phyloP scores from a whole-genome alignment of 2,797 vertebrate species.

The Euphonia xanthogaster region DNA sequence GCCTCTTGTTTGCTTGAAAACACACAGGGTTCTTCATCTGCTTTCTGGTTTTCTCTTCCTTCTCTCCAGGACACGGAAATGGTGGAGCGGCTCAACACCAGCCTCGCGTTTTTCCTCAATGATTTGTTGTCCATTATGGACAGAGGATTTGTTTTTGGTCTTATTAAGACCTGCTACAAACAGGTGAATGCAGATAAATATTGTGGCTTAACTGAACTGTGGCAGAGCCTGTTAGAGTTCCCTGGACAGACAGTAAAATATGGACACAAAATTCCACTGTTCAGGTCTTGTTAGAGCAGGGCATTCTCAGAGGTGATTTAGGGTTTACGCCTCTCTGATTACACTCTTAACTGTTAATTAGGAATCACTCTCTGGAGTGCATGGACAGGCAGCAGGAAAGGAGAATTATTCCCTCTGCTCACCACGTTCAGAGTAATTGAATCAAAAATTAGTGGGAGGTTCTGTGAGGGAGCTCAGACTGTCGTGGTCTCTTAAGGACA shows the following conservation, averaged over 20 bases:
- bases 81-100: slow-evolving; percentile 95
- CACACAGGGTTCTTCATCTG: background rate
- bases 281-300: background rate
- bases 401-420: background rate
- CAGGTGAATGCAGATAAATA: slow-evolving; percentile 80
- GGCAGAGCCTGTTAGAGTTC: background rate
- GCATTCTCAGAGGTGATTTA: background rate
- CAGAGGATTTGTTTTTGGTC: slow-evolving; percentile 92
- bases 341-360: background rate
- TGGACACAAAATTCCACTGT: background rate
- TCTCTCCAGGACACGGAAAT: slow-evolving; percentile 89
- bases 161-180: slow-evolving; percentile 94
- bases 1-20: background rate
- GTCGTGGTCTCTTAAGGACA: background rate
- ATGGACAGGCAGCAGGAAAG: background rate
- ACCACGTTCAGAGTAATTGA: background rate
- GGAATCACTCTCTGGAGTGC: background rate
- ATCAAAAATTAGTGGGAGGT: background rate
- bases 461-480: background rate
- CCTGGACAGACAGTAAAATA: background rate
- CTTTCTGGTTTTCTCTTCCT: background rate
- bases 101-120: slow-evolving; percentile 96
- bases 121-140: slow-evolving; percentile 98
- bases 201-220: background rate
- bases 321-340: background rate